phyloP scores from a whole-genome alignment of 2,113 vertebrate species.

The Calonectris borealis region DNA sequence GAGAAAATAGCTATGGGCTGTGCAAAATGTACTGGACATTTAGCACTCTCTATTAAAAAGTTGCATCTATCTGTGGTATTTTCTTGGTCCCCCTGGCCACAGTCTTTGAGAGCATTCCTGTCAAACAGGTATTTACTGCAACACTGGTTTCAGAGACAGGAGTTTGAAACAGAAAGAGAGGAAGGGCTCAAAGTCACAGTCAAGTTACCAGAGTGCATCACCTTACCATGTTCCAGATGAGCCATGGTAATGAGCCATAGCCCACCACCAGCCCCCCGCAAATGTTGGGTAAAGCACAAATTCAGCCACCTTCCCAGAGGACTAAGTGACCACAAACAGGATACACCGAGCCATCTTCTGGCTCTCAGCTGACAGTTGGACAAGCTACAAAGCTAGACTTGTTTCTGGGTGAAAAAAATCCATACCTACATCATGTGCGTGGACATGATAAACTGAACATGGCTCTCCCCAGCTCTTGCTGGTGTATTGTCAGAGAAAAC shows the following conservation, averaged over 20 bases:
- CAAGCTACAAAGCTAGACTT: not conserved
- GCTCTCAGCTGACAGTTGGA: not conserved
- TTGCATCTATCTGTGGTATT: not conserved
- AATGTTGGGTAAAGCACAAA: not conserved
- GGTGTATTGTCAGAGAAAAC: not conserved
- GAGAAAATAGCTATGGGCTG: not conserved
- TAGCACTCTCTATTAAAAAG: not conserved
- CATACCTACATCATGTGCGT: not conserved
- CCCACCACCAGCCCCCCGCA: not conserved
- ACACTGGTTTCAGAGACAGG: not conserved
- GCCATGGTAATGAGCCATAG: not conserved
- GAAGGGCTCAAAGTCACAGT: not conserved
- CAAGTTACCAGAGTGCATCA: not conserved
- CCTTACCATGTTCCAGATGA: not conserved
- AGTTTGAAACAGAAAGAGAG: not conserved
- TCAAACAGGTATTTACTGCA: not conserved
- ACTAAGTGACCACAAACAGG: not conserved
- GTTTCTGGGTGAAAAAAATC: not conserved
- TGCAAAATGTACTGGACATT: not conserved
- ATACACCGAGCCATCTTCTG: not conserved
- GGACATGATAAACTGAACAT: not conserved
- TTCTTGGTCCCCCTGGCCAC: not conserved
- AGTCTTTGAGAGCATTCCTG: not conserved
- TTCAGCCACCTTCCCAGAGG: not conserved
- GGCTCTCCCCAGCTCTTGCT: not conserved